Percentiles rank a stretch among this genome's conserved stretches.
These are phyloP conservation scores for Tuta absoluta DNA, from an alignment of 2,888 invertebrate species.

Conservation along the genomic window DNA sequence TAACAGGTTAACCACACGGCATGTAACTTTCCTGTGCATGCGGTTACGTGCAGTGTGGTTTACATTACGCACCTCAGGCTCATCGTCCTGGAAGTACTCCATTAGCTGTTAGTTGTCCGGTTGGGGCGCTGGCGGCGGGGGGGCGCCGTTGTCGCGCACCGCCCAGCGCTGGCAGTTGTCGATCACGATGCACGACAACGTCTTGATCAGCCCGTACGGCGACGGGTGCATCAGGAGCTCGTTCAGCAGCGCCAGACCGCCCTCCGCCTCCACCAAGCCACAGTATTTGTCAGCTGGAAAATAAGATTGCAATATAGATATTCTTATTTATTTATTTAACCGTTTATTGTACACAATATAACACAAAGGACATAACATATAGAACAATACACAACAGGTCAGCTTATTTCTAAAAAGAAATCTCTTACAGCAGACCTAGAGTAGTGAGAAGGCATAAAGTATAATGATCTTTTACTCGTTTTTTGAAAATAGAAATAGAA, in stretches of 20 bases:
- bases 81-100: conserved; percentile 60
- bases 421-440: too few species aligned
- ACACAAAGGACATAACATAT: too few species aligned
- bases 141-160: conserved; percentile 37
- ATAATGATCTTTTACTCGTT: too few species aligned
- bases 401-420: too few species aligned
- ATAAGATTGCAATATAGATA: background rate
- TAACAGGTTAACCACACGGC: too few species aligned
- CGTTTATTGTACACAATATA: too few species aligned
- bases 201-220: conserved; percentile 85
- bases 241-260: conserved; percentile 88
- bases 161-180: conserved; percentile 80
- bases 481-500: too few species aligned
- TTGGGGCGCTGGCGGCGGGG: conserved; percentile 35
- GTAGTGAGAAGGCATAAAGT: too few species aligned
- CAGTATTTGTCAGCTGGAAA: conserved; percentile 95
- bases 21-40: too few species aligned
- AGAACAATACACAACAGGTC: too few species aligned
- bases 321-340: too few species aligned
- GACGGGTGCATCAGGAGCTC: conserved; percentile 83
- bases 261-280: conserved; percentile 91
- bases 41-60: too few species aligned
- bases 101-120: conserved; percentile 59
- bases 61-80: conserved; percentile 42
- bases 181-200: conserved; percentile 85